Conservation (phyloP, 64 coral and sea anemone species). For the Actinia tenebrosa region DNA sequence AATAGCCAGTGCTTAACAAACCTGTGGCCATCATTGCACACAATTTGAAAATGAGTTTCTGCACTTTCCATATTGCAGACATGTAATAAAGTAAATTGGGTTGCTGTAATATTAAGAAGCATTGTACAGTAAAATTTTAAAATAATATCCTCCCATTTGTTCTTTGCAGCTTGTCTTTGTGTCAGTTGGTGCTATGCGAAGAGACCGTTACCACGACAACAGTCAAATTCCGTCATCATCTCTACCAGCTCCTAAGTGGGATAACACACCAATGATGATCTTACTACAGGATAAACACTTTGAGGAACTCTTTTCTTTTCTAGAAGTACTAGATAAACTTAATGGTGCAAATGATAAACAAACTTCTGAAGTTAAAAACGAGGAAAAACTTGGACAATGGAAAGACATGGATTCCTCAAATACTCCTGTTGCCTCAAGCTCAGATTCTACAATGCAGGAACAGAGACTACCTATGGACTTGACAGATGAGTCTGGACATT, state of each 20-base stretch:
- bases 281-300: conserved; percentile 77
- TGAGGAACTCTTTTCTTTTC: conserved; percentile 79
- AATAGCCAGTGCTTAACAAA: too few species aligned
- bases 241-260: conserved; percentile 73
- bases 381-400: neutral
- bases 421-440: neutral
- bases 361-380: conserved; percentile 11
- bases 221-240: conserved; percentile 73
- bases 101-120: too few species aligned
- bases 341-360: conserved; percentile 25
- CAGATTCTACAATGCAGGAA: neutral
- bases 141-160: neutral
- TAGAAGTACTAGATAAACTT: conserved; percentile 79
- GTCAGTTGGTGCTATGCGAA: conserved; percentile 81
- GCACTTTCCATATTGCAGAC: too few species aligned
- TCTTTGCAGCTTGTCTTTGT: conserved; percentile 90
- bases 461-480: neutral
- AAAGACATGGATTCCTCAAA: neutral
- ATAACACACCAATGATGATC: conserved; percentile 79
- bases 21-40: too few species aligned
- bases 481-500: neutral
- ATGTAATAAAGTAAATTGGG: too few species aligned
- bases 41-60: too few species aligned
- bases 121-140: neutral
- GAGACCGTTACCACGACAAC: conserved; percentile 66